phyloP scores from a whole-genome alignment of 2,797 vertebrate species.

The Labroides dimidiatus region DNA sequence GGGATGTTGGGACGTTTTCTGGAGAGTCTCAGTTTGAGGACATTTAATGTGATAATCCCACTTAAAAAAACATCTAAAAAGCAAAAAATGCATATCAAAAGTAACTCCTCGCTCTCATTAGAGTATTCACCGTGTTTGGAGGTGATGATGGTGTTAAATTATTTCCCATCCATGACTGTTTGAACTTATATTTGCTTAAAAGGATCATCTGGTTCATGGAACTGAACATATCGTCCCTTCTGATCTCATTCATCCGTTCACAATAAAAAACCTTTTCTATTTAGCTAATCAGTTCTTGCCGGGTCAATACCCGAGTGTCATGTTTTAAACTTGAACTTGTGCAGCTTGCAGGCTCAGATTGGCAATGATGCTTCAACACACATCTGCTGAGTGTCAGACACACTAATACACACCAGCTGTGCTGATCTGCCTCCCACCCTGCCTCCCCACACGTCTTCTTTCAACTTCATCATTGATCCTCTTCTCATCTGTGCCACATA shows the following conservation, averaged over 20 bases:
- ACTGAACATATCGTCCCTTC: not conserved
- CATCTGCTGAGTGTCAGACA: constrained; percentile 71
- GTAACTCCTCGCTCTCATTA: not conserved
- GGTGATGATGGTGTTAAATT: not conserved
- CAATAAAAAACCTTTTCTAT: not conserved
- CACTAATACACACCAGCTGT: constrained; percentile 67
- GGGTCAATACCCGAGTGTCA: constrained; percentile 3
- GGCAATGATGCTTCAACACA: constrained; percentile 35
- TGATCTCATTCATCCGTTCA: not conserved
- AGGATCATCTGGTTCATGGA: not conserved
- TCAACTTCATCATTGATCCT: constrained; percentile 55
- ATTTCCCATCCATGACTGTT: not conserved
- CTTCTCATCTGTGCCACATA: constrained; percentile 66
- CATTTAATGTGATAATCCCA: not conserved
- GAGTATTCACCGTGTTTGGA: not conserved
- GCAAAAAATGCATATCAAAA: not conserved
- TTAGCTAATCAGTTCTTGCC: not conserved
- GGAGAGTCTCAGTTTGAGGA: constrained; percentile 1
- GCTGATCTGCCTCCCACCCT: constrained; percentile 2
- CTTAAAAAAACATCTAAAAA: not conserved
- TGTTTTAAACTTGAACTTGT: constrained; percentile 23
- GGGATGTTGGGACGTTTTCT: constrained; percentile 48
- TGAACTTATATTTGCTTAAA: not conserved
- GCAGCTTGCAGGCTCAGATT: constrained; percentile 7
- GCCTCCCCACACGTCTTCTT: constrained; percentile 4